Evolutionary conservation across 2,113 vertebrate genomes (phyloP).

Genomic region (Dicrurus megarhynchus): DNA sequence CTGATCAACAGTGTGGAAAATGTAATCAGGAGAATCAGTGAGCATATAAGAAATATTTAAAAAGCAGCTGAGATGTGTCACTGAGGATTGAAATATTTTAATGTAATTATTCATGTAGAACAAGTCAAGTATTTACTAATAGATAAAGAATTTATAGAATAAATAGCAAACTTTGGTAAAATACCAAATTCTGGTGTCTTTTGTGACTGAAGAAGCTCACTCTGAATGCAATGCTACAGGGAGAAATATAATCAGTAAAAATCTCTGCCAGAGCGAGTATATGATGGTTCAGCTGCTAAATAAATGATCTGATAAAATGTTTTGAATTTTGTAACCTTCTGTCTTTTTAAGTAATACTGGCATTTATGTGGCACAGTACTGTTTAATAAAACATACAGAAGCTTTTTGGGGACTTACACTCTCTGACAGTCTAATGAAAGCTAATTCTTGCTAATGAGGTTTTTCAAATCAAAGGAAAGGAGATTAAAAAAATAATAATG

Average conservation of each 20-base stretch:
- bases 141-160: not conserved
- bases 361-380: not conserved
- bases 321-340: not conserved
- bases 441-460: conserved; percentile 23
- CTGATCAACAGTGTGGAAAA: not conserved
- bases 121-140: not conserved
- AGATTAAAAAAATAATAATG: not conserved
- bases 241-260: not conserved
- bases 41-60: not conserved
- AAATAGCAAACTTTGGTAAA: not conserved
- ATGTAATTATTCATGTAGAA: not conserved
- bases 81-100: not conserved
- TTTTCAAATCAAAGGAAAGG: not conserved
- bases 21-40: not conserved
- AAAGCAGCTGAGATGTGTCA: not conserved
- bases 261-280: not conserved
- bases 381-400: not conserved
- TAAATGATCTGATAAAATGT: not conserved
- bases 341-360: not conserved
- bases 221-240: not conserved
- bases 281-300: not conserved
- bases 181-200: not conserved
- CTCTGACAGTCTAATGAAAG: not conserved
- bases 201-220: not conserved
- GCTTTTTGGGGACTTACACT: not conserved